Evolutionary conservation across 2,797 vertebrate species (phyloP).

Genomic region (Rhinella marina): DNA sequence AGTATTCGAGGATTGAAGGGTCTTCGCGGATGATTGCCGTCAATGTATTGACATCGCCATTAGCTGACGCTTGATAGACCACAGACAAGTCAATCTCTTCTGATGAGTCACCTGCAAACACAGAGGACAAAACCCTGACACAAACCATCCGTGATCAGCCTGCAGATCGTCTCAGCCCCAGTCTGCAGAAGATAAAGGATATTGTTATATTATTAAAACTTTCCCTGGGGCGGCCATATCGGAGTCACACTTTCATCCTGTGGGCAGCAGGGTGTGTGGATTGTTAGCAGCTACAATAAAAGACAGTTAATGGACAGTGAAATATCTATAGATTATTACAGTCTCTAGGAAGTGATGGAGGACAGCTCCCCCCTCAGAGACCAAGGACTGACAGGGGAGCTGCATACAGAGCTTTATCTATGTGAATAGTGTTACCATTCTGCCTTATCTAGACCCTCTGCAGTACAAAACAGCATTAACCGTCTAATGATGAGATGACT

Average conservation of each 20-base stretch:
- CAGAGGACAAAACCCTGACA: slow-evolving; percentile 22
- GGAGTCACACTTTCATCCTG: too few relatives aligned
- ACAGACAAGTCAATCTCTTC: slow-evolving; percentile 83
- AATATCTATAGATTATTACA: too few relatives aligned
- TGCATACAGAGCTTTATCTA: too few relatives aligned
- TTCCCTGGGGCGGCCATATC: neutral
- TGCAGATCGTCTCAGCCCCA: too few relatives aligned
- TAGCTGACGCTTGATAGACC: slow-evolving; percentile 85
- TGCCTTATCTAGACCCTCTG: too few relatives aligned
- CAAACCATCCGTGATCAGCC: neutral
- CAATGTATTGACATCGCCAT: slow-evolving; percentile 83
- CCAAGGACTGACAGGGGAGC: too few relatives aligned
- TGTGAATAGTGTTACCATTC: too few relatives aligned
- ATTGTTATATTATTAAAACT: neutral
- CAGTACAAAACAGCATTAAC: too few relatives aligned
- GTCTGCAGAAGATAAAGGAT: too few relatives aligned
- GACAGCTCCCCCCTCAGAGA: too few relatives aligned
- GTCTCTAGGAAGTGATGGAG: too few relatives aligned
- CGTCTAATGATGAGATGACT: too few relatives aligned
- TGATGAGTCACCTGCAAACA: slow-evolving; percentile 75
- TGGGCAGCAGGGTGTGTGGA: neutral
- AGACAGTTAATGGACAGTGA: neutral
- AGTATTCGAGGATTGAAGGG: slow-evolving; percentile 86
- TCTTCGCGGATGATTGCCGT: slow-evolving; percentile 86
- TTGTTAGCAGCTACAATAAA: neutral